Percentiles rank a stretch among this genome's conserved stretches.
Conservation (phyloP, 2,113 vertebrate genomes). For the Strigops habroptila region DNA sequence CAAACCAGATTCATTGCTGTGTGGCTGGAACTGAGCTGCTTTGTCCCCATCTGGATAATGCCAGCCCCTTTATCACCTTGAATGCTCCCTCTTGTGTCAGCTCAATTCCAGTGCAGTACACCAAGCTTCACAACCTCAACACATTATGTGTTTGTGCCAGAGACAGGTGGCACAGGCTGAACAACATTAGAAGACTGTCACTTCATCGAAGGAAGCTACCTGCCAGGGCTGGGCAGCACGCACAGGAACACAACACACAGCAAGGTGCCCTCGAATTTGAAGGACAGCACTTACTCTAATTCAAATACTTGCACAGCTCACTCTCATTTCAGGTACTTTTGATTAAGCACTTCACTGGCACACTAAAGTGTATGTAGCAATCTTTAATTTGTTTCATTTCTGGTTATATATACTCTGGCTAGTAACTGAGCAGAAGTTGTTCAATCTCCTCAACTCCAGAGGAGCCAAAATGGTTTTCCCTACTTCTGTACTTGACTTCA, state of each 20-base stretch:
- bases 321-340: neutral
- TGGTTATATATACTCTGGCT: neutral
- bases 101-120: neutral
- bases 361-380: neutral
- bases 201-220: neutral
- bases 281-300: neutral
- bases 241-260: neutral
- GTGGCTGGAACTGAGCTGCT: neutral
- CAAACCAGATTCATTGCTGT: neutral
- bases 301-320: neutral
- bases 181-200: neutral
- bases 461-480: neutral
- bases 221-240: neutral
- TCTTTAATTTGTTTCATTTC: neutral
- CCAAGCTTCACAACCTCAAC: neutral
- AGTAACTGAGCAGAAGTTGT: neutral
- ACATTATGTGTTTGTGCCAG: neutral
- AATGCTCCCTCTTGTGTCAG: accelerated
- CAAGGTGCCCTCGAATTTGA: neutral
- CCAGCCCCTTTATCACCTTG: neutral
- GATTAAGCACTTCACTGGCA: neutral
- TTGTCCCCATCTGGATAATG: accelerated
- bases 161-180: neutral
- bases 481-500: neutral
- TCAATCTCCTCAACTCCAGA: neutral